Evolutionary conservation across 2,888 invertebrate genomes (phyloP), one percentile per base, ranked within the genome.

Genomic region (Pterostichus madidus): DNA sequence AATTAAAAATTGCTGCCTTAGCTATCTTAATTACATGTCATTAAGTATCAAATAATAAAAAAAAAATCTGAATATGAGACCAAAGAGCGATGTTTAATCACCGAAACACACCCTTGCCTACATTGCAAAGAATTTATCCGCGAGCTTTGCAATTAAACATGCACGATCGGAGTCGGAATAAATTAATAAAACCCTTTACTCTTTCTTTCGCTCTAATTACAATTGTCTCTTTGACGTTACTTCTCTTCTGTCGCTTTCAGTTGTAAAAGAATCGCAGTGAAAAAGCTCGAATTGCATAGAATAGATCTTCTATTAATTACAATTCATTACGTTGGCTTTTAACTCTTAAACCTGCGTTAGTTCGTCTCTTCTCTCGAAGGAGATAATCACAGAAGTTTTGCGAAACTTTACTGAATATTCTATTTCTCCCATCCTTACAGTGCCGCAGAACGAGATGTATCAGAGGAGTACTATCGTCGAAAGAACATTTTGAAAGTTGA

Each of bases 251-350:
- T n/a, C 64, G 32, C 46, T 73, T 73, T 73, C 11, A n/a, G 15
- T 73, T 13, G 46, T 44, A n/a, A 73, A 73, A 73, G 77, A 77
- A 77, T n/a, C 39, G 11, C 13, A 15, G 15, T n/a, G 32, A 32
- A 32, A 64, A 64, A 35, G 24, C 17, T 11, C 59, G 32, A 32
- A 39, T 39, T 31, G 64, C 32, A 64, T 35, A 32, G 53, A 53
- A 77, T 32, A 56, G 53, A 77, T 77, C 76, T 56, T 56, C 56
- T 77, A 77, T 77, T 77, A 77, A 77, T 77, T 77, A 77, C 76
- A 77, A 77, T 77, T 77, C 76, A 77, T 77, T 77, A 77, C 56
- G n/a, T 17, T 53, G 52, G 76, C 76, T 77, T 77, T 77, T 77
- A 56, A 77, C 56, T 77, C 56, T 77, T 53, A 77, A 77, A 77